Evolutionary conservation across 2,888 invertebrate species (phyloP).

Genomic region (Coelogynopora nodosa): DNA sequence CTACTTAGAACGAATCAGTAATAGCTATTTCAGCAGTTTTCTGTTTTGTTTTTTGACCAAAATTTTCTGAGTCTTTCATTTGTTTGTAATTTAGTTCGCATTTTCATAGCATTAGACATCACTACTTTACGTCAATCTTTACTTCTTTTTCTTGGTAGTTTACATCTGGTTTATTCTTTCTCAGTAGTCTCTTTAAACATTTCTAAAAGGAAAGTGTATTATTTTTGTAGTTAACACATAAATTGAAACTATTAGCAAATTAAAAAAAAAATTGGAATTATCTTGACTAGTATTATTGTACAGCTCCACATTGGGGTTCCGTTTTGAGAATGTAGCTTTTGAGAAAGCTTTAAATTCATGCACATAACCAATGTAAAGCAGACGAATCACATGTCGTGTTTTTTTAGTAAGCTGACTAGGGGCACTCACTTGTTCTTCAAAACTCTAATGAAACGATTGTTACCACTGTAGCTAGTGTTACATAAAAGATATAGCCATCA

Average conservation of each 20-base stretch:
- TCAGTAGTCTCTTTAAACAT: conserved; percentile 14
- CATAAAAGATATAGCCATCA: background rate
- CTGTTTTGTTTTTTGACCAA: background rate
- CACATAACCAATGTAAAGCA: background rate
- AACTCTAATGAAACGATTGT: background rate
- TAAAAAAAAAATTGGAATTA: background rate
- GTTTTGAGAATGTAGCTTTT: background rate
- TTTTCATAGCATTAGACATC: background rate
- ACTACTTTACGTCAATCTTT: background rate
- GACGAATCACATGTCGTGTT: background rate
- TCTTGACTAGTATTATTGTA: background rate
- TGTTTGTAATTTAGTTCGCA: background rate
- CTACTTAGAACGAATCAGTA: background rate
- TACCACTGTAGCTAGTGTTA: background rate
- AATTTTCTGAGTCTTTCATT: background rate
- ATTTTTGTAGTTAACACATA: background rate
- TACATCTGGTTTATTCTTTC: conserved; percentile 1
- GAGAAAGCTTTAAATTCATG: background rate
- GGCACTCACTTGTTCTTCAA: background rate
- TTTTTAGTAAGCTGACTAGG: background rate
- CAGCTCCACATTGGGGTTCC: background rate
- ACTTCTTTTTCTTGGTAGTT: background rate
- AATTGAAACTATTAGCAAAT: background rate
- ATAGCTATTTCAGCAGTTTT: background rate
- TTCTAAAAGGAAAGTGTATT: background rate